These are phyloP conservation scores for Lomographa bimaculata DNA, from an alignment of 2,888 invertebrate genomes.

Conservation along the genomic window DNA sequence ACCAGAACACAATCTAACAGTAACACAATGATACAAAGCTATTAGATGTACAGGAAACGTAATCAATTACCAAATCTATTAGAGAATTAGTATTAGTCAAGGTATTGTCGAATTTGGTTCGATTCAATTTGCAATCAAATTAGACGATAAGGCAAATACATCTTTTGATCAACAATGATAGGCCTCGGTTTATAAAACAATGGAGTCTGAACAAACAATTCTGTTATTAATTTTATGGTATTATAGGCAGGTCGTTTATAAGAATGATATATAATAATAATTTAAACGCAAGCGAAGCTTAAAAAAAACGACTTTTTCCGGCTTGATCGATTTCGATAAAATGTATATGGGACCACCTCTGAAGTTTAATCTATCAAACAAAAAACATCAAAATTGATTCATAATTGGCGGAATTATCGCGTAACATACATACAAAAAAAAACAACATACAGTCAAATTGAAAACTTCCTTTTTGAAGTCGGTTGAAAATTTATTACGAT, in stretches of 20 bases:
- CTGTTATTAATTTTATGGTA: neutral
- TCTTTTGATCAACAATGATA: slow-evolving; percentile 23
- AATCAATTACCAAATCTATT: slow-evolving; percentile 51
- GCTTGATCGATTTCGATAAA: too few species aligned
- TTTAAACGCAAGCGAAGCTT: too few species aligned
- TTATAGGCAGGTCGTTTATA: neutral
- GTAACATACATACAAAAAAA: too few species aligned
- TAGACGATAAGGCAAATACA: slow-evolving; percentile 34
- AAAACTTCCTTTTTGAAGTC: too few species aligned
- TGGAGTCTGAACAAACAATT: neutral
- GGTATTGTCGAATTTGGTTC: slow-evolving; percentile 47
- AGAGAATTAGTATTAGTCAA: slow-evolving; percentile 44
- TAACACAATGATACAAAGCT: slow-evolving; percentile 34
- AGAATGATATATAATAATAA: too few species aligned
- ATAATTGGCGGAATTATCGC: too few species aligned
- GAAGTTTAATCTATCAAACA: too few species aligned
- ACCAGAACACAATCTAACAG: slow-evolving; percentile 12
- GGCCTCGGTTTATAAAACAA: slow-evolving; percentile 26
- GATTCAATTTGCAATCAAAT: slow-evolving; percentile 30
- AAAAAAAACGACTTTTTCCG: too few species aligned
- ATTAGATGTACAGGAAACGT: slow-evolving; percentile 55
- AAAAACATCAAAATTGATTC: too few species aligned
- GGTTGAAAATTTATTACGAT: too few species aligned
- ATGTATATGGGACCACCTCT: too few species aligned
- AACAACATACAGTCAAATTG: too few species aligned